Conservation (phyloP, 2,797 vertebrate genomes). For the Rousettus madagascariensis region DNA sequence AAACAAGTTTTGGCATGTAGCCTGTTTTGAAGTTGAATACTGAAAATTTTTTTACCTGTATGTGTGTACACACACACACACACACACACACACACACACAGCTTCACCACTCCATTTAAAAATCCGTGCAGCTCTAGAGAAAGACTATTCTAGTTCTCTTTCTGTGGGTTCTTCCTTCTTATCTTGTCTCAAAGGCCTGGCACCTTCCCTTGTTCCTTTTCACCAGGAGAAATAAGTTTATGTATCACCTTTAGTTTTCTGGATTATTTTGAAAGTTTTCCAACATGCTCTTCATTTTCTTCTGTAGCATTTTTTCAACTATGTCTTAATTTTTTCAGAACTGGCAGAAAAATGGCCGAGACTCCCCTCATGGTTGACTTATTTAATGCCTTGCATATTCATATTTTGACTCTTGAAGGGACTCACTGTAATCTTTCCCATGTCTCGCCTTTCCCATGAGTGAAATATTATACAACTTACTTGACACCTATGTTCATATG, state of each 20-base stretch:
- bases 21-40: not conserved
- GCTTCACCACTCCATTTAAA: not conserved
- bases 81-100: not conserved
- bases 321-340: not conserved
- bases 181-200: not conserved
- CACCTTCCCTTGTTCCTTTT: not conserved
- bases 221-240: not conserved
- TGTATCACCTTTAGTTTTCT: conserved; percentile 1
- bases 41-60: not conserved
- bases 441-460: not conserved
- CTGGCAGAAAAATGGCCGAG: not conserved
- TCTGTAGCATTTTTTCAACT: not conserved
- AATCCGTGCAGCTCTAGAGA: not conserved
- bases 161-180: not conserved
- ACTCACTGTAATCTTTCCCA: not conserved
- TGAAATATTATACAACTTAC: not conserved
- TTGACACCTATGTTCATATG: not conserved
- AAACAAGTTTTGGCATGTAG: not conserved
- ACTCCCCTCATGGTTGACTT: not conserved
- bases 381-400: not conserved
- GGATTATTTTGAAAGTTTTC: conserved; percentile 6
- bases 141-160: not conserved
- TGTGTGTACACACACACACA: too few relatives aligned
- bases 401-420: not conserved
- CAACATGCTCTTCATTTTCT: not conserved